Percentiles rank a stretch among this genome's conserved stretches.
These are phyloP conservation scores for Dicycla oo DNA, from an alignment of 2,888 invertebrate species.

Conservation along the genomic window DNA sequence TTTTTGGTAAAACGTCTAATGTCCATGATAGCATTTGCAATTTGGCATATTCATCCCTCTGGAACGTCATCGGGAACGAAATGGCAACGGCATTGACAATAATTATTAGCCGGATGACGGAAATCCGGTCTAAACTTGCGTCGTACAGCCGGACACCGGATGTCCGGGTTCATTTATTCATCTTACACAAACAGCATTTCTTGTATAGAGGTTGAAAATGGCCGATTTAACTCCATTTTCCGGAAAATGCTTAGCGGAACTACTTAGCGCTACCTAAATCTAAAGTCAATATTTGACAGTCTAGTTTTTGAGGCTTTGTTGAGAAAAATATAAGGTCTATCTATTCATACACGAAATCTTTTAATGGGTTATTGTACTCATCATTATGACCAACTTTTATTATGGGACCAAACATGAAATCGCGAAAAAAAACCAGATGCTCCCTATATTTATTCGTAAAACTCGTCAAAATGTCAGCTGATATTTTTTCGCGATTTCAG, in stretches of 20 bases:
- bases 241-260: constrained; percentile 22
- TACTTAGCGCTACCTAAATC: not conserved
- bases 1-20: constrained; percentile 1
- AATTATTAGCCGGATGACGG: constrained; percentile 66
- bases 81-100: constrained; percentile 61
- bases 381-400: too few relatives aligned
- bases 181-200: constrained; percentile 65
- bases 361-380: too few relatives aligned
- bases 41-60: constrained; percentile 47
- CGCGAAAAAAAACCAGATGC: too few relatives aligned
- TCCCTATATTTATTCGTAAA: too few relatives aligned
- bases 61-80: constrained; percentile 51
- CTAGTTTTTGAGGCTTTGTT: too few relatives aligned
- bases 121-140: constrained; percentile 68
- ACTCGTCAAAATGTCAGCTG: too few relatives aligned
- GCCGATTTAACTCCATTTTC: constrained; percentile 39
- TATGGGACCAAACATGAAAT: too few relatives aligned
- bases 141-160: constrained; percentile 55
- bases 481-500: too few relatives aligned
- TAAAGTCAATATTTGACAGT: too few relatives aligned
- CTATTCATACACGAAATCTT: too few relatives aligned
- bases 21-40: not conserved
- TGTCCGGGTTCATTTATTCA: constrained; percentile 67
- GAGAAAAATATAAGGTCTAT: too few relatives aligned
- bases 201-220: constrained; percentile 57